Evolutionary conservation across 2,888 invertebrate species (phyloP).

Genomic region (Leucophenga montana): DNA sequence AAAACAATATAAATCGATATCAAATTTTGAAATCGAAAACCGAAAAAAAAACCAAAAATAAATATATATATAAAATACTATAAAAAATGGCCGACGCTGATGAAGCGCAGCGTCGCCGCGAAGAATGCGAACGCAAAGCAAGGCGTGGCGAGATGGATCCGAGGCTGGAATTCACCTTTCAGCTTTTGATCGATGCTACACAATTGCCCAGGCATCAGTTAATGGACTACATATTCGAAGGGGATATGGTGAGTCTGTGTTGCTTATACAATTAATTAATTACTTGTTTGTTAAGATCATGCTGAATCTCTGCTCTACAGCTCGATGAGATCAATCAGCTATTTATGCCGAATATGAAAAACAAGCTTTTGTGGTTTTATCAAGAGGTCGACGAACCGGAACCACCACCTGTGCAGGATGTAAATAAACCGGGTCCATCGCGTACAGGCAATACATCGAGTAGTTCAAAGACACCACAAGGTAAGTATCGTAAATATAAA

Average conservation of each 20-base stretch:
- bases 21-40: conserved; percentile 5
- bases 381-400: conserved; percentile 87
- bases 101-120: conserved; percentile 80
- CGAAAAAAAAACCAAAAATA: conserved; percentile 16
- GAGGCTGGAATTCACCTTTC: conserved; percentile 91
- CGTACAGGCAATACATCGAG: conserved; percentile 74
- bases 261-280: background rate
- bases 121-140: conserved; percentile 94
- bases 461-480: conserved; percentile 73
- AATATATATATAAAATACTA: too few species aligned
- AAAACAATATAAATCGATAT: conserved; percentile 32
- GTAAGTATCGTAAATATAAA: conserved; percentile 49
- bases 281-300: background rate
- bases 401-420: conserved; percentile 67
- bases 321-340: conserved; percentile 91
- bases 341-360: conserved; percentile 88
- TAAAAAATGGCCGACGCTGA: conserved; percentile 69
- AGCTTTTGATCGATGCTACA: conserved; percentile 88
- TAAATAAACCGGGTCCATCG: conserved; percentile 74
- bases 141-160: conserved; percentile 94
- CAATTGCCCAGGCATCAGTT: conserved; percentile 86
- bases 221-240: conserved; percentile 93
- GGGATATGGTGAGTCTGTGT: conserved; percentile 80
- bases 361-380: conserved; percentile 90
- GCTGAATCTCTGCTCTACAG: too few species aligned